Base-by-base conservation (phyloP, 2,797 vertebrate genomes). In the Cynopterus sphinx region DNA sequence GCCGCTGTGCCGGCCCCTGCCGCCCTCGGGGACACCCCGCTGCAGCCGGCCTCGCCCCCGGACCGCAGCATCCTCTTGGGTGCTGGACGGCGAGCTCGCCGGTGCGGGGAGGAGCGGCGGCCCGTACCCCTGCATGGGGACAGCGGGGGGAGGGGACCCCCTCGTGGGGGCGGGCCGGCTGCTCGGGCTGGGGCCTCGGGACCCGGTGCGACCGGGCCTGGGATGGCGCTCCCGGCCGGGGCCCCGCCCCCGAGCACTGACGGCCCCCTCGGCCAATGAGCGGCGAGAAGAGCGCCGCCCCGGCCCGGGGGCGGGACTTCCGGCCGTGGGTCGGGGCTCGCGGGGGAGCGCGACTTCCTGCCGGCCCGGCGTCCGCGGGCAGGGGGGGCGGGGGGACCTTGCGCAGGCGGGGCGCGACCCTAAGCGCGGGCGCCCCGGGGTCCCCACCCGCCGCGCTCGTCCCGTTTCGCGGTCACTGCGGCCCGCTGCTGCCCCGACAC, bases 261-360 rank as follows among this genome's bases (percentile, higher is more conserved):
- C 63, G 33, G 91, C 22, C 51, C 3, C 39, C 0, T 0, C 77
- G 84, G 93, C 97, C 96, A 97, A 90, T 97, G 83, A 5, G 49
- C n/a, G 17, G 74, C 15, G 33, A 90, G 91, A 70, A 87, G 46
- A 6, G 31, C 10, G 4, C 1, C 11, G 75, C 21, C 46, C 43
- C 68, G 13, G 10, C 71, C 24, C 9, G 5, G 46, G 31, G 96
- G 95, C 85, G 93, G 90, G 63, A 96, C 97, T 97, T 97, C 97
- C 97, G 59, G 59, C 84, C n/a, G 63, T 0, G 16, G 46, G 31
- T 16, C 0, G 0, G 31, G 41, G 2, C 79, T 15, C 0, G 10
- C 5, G 2, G n/a, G 63, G 17, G 31, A 10, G n/a, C 19, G 3
- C n/a, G 16, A 53, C 71, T 88, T 86, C 9, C 24, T 12, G 7